phyloP scores from a whole-genome alignment of 1,140 invertebrate species.

The Rhagoletis zephyria region DNA sequence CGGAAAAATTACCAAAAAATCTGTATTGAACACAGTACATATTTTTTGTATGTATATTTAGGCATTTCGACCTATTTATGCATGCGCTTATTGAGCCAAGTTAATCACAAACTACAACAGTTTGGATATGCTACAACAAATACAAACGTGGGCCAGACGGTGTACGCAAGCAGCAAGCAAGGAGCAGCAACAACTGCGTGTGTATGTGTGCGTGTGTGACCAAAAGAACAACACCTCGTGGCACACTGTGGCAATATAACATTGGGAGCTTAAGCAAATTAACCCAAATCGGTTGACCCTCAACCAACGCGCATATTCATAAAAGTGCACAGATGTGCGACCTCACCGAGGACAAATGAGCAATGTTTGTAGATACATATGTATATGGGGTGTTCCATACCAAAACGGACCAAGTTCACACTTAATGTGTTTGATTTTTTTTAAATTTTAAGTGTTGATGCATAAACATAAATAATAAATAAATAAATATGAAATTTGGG shows the following conservation, averaged over 20 bases:
- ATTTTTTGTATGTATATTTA: too few relatives aligned
- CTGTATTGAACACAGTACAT: too few relatives aligned
- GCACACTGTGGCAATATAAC: not conserved
- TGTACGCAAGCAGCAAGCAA: not conserved
- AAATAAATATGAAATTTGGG: too few relatives aligned
- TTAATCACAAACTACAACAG: constrained; percentile 12
- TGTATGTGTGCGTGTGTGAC: not conserved
- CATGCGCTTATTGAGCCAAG: constrained; percentile 14
- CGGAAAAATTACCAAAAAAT: constrained; percentile 35
- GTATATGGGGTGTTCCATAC: too few relatives aligned
- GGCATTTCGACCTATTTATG: not conserved
- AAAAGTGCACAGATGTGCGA: not conserved
- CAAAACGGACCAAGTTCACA: too few relatives aligned
- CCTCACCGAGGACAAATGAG: not conserved
- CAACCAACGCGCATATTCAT: not conserved
- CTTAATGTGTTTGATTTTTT: too few relatives aligned
- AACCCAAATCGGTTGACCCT: constrained; percentile 34
- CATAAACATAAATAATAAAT: too few relatives aligned
- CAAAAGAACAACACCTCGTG: not conserved
- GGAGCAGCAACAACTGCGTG: not conserved
- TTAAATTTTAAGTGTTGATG: too few relatives aligned
- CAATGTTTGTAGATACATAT: not conserved
- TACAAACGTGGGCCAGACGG: not conserved
- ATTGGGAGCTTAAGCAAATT: constrained; percentile 7
- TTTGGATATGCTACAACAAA: not conserved